Base-by-base conservation (phyloP, 2,888 invertebrate species). In the Darwinula stevensoni region DNA sequence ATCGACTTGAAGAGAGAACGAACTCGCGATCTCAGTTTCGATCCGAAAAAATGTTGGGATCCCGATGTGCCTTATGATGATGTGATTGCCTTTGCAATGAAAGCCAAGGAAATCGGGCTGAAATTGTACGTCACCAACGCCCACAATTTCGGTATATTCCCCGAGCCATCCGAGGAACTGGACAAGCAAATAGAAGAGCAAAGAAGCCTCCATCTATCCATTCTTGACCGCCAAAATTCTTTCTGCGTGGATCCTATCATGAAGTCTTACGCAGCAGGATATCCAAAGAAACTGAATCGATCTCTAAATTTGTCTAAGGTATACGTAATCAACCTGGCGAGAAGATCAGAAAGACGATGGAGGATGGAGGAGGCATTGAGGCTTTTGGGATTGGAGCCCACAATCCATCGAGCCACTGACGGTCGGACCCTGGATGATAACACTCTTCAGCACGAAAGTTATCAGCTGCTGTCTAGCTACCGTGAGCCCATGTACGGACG, bases 271-370 rank as follows among this genome's bases (percentile, higher is more conserved):
- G n/a, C n/a, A n/a, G n/a, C n/a, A n/a, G n/a, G n/a, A n/a, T n/a
- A n/a, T n/a, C n/a, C n/a, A n/a, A n/a, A n/a, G n/a, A n/a, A n/a
- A n/a, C n/a, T n/a, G n/a, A n/a, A n/a, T n/a, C n/a, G n/a, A n/a
- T n/a, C n/a, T n/a, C n/a, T n/a, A n/a, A n/a, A n/a, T n/a, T n/a
- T n/a, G n/a, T n/a, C n/a, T n/a, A n/a, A 69, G 45, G 66, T 91
- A 31, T 97, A 67, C 46, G 66, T 94, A 66, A 88, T 97, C 12
- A 99, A 97, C 53, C 55, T 97, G 37, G 56, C 65, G 38, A 56
- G 94, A 34, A 58, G 97, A 34, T 61, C 64, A 0, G 78, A 86
- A 43, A 57, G 88, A 35, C 56, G 72, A 27, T 44, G 49, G 4
- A 59, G 76, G 41, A 97, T 99, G 91, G 50, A 64, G 34, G 46